Evolutionary conservation across 2,113 vertebrate species (phyloP).

Genomic region (Orientallactaga bullata): DNA sequence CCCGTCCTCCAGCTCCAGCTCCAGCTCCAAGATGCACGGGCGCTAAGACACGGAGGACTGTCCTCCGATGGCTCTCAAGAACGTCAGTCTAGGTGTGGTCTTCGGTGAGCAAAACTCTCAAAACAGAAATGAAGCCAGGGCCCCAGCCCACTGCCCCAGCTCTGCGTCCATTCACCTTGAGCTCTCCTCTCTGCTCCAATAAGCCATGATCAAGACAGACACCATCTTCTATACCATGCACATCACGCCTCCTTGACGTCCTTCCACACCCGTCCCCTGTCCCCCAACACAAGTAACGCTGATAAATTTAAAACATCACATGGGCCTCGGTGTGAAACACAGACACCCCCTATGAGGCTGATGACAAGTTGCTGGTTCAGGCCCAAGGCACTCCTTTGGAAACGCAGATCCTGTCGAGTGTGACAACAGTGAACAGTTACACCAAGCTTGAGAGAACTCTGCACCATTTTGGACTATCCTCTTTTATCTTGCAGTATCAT

Average conservation of each 20-base stretch:
- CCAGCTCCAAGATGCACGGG: slow-evolving; percentile 82
- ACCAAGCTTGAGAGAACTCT: slow-evolving; percentile 47
- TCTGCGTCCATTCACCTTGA: neutral
- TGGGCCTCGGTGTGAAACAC: slow-evolving; percentile 31
- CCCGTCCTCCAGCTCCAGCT: slow-evolving; percentile 71
- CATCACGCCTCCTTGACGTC: too few relatives aligned
- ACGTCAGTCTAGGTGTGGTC: slow-evolving; percentile 73
- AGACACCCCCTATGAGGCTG: neutral
- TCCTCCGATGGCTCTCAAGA: slow-evolving; percentile 85
- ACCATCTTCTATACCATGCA: neutral
- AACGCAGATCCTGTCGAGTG: slow-evolving; percentile 45
- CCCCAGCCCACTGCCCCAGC: neutral
- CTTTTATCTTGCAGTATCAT: slow-evolving; percentile 52
- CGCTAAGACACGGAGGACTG: slow-evolving; percentile 80
- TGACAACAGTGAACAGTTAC: slow-evolving; percentile 22
- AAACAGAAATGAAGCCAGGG: slow-evolving; percentile 9
- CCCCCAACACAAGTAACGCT: too few relatives aligned
- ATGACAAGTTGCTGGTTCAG: neutral
- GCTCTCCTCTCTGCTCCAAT: neutral
- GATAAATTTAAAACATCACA: neutral
- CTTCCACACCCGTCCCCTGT: too few relatives aligned
- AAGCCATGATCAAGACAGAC: neutral
- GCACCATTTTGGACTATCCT: slow-evolving; percentile 25
- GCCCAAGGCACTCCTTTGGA: neutral
- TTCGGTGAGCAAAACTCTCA: neutral